These are phyloP conservation scores for Diadema setosum DNA, from an alignment of 35 echinoderm and acorn worm species.

Conservation along the genomic window DNA sequence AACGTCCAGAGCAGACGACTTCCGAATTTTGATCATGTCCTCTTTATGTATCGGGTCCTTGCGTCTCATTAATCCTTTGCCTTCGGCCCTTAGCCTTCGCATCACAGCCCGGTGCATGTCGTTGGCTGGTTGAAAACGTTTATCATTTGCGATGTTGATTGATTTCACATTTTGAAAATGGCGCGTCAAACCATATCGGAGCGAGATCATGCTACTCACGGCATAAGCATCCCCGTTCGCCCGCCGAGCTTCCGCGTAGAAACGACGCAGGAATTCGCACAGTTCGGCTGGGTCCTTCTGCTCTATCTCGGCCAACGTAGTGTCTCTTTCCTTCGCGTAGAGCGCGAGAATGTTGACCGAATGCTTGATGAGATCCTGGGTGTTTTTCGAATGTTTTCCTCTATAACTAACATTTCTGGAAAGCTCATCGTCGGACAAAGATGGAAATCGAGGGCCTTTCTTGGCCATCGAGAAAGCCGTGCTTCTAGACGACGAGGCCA, in stretches of 20 bases:
- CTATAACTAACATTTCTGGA: no score
- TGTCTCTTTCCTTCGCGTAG: no score
- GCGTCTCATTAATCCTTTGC: background rate
- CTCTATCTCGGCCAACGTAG: constrained; percentile 7
- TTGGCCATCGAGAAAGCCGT: no score
- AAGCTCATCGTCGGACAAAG: no score
- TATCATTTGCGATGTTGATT: background rate
- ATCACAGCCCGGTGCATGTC: background rate
- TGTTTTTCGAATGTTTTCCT: no score
- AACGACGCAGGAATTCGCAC: background rate
- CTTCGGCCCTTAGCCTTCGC: background rate
- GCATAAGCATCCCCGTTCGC: constrained; percentile 6
- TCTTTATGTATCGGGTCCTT: background rate
- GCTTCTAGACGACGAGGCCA: no score
- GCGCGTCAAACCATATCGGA: constrained; percentile 11
- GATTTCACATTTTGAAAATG: background rate
- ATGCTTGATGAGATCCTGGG: no score
- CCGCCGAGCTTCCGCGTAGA: background rate
- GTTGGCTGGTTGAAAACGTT: background rate
- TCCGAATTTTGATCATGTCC: constrained; percentile 4
- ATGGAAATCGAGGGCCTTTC: no score
- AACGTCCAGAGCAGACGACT: background rate
- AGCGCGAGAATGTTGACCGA: no score
- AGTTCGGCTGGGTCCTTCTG: background rate
- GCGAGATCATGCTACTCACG: background rate